Evolutionary conservation across 2,888 invertebrate genomes (phyloP).

Genomic region (Drosophila tripunctata): DNA sequence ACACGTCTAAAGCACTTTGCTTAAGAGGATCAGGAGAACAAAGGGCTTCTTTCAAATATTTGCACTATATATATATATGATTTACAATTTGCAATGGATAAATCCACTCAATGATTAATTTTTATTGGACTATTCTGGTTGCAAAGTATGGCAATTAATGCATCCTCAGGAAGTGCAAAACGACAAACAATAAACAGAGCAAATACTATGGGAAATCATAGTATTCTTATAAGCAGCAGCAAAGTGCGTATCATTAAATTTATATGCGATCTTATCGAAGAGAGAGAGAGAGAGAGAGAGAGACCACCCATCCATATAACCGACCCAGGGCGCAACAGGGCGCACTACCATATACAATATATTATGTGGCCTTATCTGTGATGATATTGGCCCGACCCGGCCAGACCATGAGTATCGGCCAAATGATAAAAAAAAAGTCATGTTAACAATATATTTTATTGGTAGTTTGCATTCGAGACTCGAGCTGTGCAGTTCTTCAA

Average conservation of each 20-base stretch:
- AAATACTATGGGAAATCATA: neutral
- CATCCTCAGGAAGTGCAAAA: constrained; percentile 47
- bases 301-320: constrained; percentile 3
- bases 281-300: too few species aligned
- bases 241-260: constrained; percentile 17
- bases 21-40: neutral
- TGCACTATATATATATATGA: too few species aligned
- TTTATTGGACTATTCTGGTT: constrained; percentile 6
- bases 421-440: constrained; percentile 68
- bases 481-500: constrained; percentile 50
- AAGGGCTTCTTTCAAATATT: neutral
- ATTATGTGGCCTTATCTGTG: constrained; percentile 55
- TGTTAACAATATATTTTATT: constrained; percentile 79
- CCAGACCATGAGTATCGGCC: constrained; percentile 35
- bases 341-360: too few species aligned
- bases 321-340: constrained; percentile 26
- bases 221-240: constrained; percentile 32
- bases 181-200: neutral
- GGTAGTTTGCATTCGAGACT: constrained; percentile 75
- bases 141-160: neutral
- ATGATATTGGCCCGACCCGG: constrained; percentile 32
- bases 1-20: neutral
- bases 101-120: neutral
- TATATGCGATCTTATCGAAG: constrained; percentile 41
- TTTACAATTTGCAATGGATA: neutral